Percentiles rank a stretch among this genome's conserved stretches.
Conservation (phyloP, 2,797 vertebrate genomes). For the Pempheris klunzingeri region DNA sequence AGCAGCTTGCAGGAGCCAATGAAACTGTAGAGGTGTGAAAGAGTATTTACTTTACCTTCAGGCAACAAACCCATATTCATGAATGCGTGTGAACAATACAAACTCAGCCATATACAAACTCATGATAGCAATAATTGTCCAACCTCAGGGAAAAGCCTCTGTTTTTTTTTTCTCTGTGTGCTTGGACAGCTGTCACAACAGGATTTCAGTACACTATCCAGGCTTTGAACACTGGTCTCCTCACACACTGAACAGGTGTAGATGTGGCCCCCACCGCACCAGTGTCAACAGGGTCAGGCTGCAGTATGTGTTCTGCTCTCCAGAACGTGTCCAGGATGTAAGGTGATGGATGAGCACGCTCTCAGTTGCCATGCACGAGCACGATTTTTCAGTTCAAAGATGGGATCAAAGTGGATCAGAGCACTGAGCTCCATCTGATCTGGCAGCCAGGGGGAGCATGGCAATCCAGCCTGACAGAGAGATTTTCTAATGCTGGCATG, state of each 20-base stretch:
- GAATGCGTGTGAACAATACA: neutral
- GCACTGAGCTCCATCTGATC: slow-evolving; percentile 45
- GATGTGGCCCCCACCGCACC: slow-evolving; percentile 19
- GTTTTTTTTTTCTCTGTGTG: slow-evolving; percentile 21
- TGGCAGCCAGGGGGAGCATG: slow-evolving; percentile 34
- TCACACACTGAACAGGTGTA: slow-evolving; percentile 67
- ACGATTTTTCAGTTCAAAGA: slow-evolving; percentile 64
- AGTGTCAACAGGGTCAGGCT: slow-evolving; percentile 42
- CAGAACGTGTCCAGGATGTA: slow-evolving; percentile 10
- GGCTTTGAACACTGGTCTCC: slow-evolving; percentile 38
- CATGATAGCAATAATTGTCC: slow-evolving; percentile 10
- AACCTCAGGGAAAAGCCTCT: slow-evolving; percentile 5
- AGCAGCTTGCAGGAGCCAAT: slow-evolving; percentile 10
- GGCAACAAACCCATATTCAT: neutral
- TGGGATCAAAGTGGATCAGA: slow-evolving; percentile 73
- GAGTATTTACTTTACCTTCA: slow-evolving; percentile 1
- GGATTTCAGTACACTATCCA: slow-evolving; percentile 46
- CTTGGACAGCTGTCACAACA: slow-evolving; percentile 80
- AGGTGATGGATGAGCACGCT: slow-evolving; percentile 55
- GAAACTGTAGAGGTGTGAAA: slow-evolving; percentile 35
- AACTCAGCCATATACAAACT: neutral
- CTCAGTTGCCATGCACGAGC: slow-evolving; percentile 38
- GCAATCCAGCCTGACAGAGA: slow-evolving; percentile 19
- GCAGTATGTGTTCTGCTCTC: slow-evolving; percentile 41
- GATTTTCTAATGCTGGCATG: neutral